These are phyloP conservation scores for Clarias batrachus DNA, from an alignment of 2,113 vertebrate genomes.

Conservation along the genomic window DNA sequence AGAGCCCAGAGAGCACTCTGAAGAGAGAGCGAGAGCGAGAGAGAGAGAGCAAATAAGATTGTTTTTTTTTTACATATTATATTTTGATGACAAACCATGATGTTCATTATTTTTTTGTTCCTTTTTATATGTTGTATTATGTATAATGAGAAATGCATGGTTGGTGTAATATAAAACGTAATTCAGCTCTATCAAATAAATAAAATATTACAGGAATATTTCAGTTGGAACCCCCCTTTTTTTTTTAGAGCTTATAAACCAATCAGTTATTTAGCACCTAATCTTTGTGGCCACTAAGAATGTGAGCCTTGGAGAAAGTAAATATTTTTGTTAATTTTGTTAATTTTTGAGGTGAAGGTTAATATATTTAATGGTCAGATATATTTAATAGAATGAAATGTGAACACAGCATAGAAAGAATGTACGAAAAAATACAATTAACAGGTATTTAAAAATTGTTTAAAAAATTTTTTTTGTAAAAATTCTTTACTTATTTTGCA, in stretches of 20 bases:
- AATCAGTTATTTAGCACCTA: background rate
- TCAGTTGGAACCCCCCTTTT: background rate
- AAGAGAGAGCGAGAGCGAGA: constrained; percentile 15
- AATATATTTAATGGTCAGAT: background rate
- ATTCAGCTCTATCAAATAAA: background rate
- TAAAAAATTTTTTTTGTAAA: background rate
- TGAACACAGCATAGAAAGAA: background rate
- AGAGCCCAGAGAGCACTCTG: constrained; percentile 69
- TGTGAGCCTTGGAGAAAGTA: background rate
- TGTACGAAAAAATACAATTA: background rate
- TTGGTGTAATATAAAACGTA: background rate
- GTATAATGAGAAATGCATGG: background rate
- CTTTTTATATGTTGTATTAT: background rate
- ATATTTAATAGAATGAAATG: background rate
- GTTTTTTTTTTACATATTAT: background rate
- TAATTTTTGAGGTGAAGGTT: background rate
- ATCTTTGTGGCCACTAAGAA: background rate
- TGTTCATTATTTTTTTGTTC: background rate
- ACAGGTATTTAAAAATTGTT: background rate
- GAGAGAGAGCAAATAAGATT: background rate
- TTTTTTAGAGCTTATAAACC: background rate
- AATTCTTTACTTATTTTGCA: background rate
- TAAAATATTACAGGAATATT: background rate
- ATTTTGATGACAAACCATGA: background rate
- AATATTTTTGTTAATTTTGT: background rate